Percentiles rank a stretch among this genome's conserved stretches.
Conservation (phyloP, 2,797 vertebrate genomes). For the Clarias laeviceps region DNA sequence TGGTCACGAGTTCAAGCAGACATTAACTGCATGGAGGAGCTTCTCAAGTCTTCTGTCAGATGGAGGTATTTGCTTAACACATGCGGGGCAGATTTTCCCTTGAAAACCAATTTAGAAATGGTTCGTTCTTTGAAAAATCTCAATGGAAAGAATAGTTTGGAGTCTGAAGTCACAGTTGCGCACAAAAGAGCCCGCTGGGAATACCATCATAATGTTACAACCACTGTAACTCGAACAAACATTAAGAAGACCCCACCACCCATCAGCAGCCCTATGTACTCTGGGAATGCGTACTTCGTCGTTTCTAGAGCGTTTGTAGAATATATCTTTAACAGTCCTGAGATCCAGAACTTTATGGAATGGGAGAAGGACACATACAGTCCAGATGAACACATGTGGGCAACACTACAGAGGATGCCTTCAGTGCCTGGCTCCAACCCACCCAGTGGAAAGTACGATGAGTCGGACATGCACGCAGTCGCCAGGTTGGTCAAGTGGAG, state of each 20-base stretch:
- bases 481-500: slow-evolving; percentile 86
- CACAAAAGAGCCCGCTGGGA: slow-evolving; percentile 76
- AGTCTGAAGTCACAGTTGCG: slow-evolving; percentile 70
- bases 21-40: slow-evolving; percentile 84
- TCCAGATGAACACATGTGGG: slow-evolving; percentile 91
- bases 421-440: slow-evolving; percentile 81
- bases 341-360: slow-evolving; percentile 71
- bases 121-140: slow-evolving; percentile 74
- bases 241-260: slow-evolving; percentile 73
- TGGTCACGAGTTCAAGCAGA: slow-evolving; percentile 87
- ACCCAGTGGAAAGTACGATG: slow-evolving; percentile 74
- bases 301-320: slow-evolving; percentile 80
- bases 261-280: slow-evolving; percentile 79
- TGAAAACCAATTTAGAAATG: slow-evolving; percentile 86
- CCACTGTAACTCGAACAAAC: slow-evolving; percentile 55
- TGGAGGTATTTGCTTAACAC: slow-evolving; percentile 87
- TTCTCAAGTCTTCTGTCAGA: slow-evolving; percentile 70
- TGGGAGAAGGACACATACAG: slow-evolving; percentile 92
- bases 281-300: slow-evolving; percentile 85
- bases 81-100: slow-evolving; percentile 84
- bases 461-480: slow-evolving; percentile 82
- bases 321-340: slow-evolving; percentile 71
- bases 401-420: slow-evolving; percentile 82
- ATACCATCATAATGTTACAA: slow-evolving; percentile 68
- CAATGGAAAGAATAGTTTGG: slow-evolving; percentile 81